A percentile compares a stretch with the other conserved stretches of the same genome.
These are phyloP conservation scores for Thecocarcelia acutangulata DNA, from an alignment of 2,888 invertebrate genomes.

Conservation along the genomic window DNA sequence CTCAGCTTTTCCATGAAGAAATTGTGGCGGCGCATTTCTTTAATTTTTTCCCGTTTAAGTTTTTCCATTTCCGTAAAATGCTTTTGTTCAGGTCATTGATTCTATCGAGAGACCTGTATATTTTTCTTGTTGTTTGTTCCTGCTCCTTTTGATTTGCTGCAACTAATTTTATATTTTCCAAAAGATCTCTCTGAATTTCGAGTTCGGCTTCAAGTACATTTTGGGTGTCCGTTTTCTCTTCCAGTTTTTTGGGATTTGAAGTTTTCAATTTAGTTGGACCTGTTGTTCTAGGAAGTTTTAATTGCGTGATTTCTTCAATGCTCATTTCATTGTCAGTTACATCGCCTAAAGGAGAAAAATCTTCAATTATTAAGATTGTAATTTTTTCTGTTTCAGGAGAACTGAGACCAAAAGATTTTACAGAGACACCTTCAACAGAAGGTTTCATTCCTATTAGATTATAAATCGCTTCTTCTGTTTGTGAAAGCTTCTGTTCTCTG, in stretches of 20 bases:
- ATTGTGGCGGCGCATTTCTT: too few species aligned
- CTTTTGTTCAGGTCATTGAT: conserved; percentile 1
- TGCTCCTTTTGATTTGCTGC: neutral
- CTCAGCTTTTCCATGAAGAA: conserved; percentile 4
- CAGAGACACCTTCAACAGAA: conserved; percentile 32
- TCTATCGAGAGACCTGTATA: conserved; percentile 2
- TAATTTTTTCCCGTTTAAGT: neutral
- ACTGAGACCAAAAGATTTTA: conserved; percentile 1
- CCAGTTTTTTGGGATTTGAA: conserved; percentile 1
- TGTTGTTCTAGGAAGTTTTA: neutral
- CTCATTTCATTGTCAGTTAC: neutral
- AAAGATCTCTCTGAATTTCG: too few species aligned
- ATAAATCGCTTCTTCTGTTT: conserved; percentile 35
- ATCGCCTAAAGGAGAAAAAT: neutral
- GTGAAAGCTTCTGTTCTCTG: conserved; percentile 29
- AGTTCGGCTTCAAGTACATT: neutral
- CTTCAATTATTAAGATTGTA: neutral
- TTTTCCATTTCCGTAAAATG: conserved; percentile 6
- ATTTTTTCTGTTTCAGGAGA: neutral
- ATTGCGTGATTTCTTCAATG: too few species aligned
- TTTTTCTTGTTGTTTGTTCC: neutral
- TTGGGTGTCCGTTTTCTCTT: neutral
- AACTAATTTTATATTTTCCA: neutral
- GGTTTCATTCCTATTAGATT: conserved; percentile 47
- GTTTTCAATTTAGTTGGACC: neutral